A percentile compares a stretch with the other conserved stretches of the same genome.
Evolutionary conservation across 2,888 invertebrate species (phyloP).

Genomic region (Syrphus vitripennis): DNA sequence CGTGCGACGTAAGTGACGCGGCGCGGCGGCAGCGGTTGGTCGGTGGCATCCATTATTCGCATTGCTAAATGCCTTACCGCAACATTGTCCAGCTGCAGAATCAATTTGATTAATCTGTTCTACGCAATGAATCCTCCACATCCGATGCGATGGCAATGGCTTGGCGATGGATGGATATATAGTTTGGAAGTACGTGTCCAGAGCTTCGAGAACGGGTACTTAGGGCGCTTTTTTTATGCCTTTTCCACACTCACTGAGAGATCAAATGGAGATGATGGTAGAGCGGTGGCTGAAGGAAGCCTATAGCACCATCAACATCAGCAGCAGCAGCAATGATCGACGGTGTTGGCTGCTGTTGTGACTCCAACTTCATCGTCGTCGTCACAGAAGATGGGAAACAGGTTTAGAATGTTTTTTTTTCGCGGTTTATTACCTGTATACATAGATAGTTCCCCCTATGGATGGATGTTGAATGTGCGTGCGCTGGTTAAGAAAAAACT

Average conservation of each 20-base stretch:
- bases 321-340: conserved; percentile 36
- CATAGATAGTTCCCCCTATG: conserved; percentile 11
- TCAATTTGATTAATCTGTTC: conserved; percentile 72
- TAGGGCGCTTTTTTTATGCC: conserved; percentile 65
- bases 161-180: conserved; percentile 56
- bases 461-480: conserved; percentile 47
- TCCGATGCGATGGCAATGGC: conserved; percentile 65
- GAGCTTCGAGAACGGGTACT: conserved; percentile 43
- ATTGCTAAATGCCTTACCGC: conserved; percentile 69
- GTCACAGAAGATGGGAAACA: conserved; percentile 48
- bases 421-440: conserved; percentile 77
- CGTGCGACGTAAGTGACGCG: conserved; percentile 16
- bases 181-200: conserved; percentile 56
- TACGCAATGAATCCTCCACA: conserved; percentile 71
- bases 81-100: conserved; percentile 70
- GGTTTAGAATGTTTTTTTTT: conserved; percentile 76
- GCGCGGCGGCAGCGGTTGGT: not conserved
- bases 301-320: not conserved
- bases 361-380: conserved; percentile 41
- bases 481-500: conserved; percentile 31
- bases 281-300: not conserved
- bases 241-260: not conserved
- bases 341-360: conserved; percentile 62
- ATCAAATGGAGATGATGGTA: conserved; percentile 41
- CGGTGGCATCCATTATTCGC: conserved; percentile 67